These are phyloP conservation scores for Hetaerina americana DNA, from an alignment of 1,140 invertebrate species.

Conservation along the genomic window DNA sequence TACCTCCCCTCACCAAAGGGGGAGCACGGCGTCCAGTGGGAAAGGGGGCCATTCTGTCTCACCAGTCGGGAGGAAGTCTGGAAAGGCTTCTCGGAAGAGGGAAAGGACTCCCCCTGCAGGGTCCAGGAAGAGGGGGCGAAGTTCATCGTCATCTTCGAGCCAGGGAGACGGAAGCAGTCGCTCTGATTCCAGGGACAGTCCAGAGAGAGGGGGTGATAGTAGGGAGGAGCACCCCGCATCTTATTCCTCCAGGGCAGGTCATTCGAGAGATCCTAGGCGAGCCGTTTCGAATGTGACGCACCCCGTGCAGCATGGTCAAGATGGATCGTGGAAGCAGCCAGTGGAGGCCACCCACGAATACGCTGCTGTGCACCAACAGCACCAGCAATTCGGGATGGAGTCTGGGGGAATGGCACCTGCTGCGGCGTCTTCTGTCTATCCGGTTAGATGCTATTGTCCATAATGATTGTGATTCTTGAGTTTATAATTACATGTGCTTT, in stretches of 20 bases:
- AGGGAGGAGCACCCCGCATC: neutral
- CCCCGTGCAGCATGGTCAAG: neutral
- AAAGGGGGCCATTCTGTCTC: neutral
- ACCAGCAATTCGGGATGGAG: neutral
- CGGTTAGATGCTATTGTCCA: neutral
- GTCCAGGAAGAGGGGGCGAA: neutral
- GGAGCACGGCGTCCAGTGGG: neutral
- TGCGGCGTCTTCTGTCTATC: neutral
- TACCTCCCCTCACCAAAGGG: neutral
- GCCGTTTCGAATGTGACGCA: neutral
- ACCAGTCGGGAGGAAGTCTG: neutral
- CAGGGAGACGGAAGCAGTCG: neutral
- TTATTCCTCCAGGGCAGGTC: neutral
- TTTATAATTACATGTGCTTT: neutral
- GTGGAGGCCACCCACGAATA: neutral
- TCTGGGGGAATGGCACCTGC: neutral
- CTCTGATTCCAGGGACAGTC: neutral
- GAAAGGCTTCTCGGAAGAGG: neutral
- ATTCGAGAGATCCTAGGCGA: neutral
- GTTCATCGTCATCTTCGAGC: neutral
- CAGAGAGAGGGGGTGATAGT: neutral
- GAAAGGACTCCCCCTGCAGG: neutral
- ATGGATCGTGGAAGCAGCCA: neutral
- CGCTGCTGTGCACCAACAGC: neutral
- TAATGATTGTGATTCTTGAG: neutral